phyloP scores from a whole-genome alignment of 2,113 vertebrate genomes.

The Saguinus midas region DNA sequence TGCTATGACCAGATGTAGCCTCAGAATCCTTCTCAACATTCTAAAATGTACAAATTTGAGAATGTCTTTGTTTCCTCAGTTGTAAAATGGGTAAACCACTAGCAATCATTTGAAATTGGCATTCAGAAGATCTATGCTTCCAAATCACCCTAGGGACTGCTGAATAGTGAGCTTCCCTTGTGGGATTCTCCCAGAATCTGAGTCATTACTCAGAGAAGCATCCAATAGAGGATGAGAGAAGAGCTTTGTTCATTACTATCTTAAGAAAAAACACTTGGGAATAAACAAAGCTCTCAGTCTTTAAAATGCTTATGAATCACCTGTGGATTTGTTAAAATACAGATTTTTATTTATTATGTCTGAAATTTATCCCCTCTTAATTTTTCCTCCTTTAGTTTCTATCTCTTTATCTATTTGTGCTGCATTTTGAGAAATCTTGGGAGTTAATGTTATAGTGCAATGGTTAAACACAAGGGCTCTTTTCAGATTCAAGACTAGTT shows the following conservation, averaged over 20 bases:
- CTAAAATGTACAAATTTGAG: background rate
- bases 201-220: background rate
- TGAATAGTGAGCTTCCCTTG: background rate
- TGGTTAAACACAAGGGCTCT: background rate
- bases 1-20: background rate
- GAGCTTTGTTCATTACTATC: background rate
- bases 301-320: background rate
- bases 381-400: background rate
- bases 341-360: background rate
- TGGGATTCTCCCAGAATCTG: background rate
- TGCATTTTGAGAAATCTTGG: background rate
- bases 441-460: background rate
- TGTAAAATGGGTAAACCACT: background rate
- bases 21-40: background rate
- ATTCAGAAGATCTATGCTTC: background rate
- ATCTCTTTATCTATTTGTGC: background rate
- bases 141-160: background rate
- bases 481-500: background rate
- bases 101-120: background rate
- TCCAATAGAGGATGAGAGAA: background rate
- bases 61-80: background rate
- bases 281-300: background rate
- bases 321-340: background rate
- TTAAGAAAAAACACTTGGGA: background rate
- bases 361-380: constrained; percentile 11